Base-by-base conservation (phyloP, 1,140 invertebrate genomes). In the Drosophila burlai region DNA sequence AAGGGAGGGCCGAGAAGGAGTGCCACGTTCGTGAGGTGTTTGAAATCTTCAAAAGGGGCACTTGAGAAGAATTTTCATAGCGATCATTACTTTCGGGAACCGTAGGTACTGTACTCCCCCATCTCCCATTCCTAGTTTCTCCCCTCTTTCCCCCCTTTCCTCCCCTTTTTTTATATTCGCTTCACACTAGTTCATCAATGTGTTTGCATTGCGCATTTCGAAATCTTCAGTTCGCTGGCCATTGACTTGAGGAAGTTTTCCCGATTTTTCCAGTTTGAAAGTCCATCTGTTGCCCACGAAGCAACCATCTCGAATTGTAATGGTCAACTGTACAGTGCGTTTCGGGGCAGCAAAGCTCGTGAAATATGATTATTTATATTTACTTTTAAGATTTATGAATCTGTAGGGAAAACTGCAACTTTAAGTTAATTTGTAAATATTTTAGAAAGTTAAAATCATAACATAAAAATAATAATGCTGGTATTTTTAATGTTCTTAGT, bases 21-120 rank as follows among this genome's bases (percentile, higher is more conserved):
- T 24, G 11, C 9, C 21, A 57, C 15, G 54, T 40, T 40, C 11
- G 36, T 36, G 36, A 57, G 54, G 54, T 57, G 54, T 77, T 72
- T 54, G 58, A 63, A 77, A 71, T 82, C 68, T 86, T 78, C 55
- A 74, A 40, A 57, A 66, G 65, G 68, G 75, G 78, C 82, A 85
- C 77, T 81, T 81, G 78, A 65, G 54, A 31, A 42, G 55, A 69
- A 34, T 62, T 60, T 63, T 63, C 34, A 54, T 54, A 18, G 52
- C 34, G 61, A 64, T 64, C 61, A 64, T 60, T 29, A 64, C 36
- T 40, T 59, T 31, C 8, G 54, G 36, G 21, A 24, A 57, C 24
- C 54, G 21, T 21, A 21, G 21, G 21, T 6, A 57, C 21, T 40
- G 11, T 34, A n/a, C 49, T 57, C 9, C 15, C 9, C 54, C 54